A percentile compares a stretch with the other conserved stretches of the same genome.
phyloP scores from a whole-genome alignment of 2,888 invertebrate species.

The Synanthedon andrenaeformis region DNA sequence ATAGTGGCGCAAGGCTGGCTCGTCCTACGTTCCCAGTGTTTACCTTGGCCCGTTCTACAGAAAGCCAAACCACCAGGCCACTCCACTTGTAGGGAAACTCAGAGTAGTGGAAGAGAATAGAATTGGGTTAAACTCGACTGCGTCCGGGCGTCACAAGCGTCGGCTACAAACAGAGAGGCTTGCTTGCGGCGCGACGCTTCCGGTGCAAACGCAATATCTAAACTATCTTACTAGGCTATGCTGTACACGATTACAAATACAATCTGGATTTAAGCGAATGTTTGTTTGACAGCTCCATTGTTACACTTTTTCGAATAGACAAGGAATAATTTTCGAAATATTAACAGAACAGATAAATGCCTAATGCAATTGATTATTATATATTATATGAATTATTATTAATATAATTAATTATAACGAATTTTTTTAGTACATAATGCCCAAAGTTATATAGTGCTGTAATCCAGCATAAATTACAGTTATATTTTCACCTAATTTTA shows the following conservation, averaged over 20 bases:
- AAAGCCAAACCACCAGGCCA: slow-evolving; percentile 17
- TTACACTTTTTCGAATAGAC: too few relatives aligned
- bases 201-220: slow-evolving; percentile 2
- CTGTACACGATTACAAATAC: slow-evolving; percentile 1
- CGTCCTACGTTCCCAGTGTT: slow-evolving; percentile 4
- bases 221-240: slow-evolving; percentile 6
- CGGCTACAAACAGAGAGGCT: slow-evolving; percentile 1
- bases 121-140: slow-evolving; percentile 47
- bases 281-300: too few relatives aligned
- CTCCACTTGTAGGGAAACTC: slow-evolving; percentile 9
- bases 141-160: slow-evolving; percentile 3
- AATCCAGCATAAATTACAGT: too few relatives aligned
- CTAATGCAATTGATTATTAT: too few relatives aligned
- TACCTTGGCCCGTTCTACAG: slow-evolving; percentile 21
- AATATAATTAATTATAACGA: too few relatives aligned
- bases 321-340: too few relatives aligned
- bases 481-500: too few relatives aligned
- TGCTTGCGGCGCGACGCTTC: slow-evolving; percentile 7
- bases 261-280: too few relatives aligned
- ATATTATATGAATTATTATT: too few relatives aligned
- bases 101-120: slow-evolving; percentile 20
- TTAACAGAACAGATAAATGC: too few relatives aligned
- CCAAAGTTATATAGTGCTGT: too few relatives aligned
- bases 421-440: too few relatives aligned
- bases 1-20: neutral